Evolutionary conservation across 2,888 invertebrate genomes (phyloP), one percentile per base, ranked within the genome.

Genomic region (Dicyrtomina minuta): DNA sequence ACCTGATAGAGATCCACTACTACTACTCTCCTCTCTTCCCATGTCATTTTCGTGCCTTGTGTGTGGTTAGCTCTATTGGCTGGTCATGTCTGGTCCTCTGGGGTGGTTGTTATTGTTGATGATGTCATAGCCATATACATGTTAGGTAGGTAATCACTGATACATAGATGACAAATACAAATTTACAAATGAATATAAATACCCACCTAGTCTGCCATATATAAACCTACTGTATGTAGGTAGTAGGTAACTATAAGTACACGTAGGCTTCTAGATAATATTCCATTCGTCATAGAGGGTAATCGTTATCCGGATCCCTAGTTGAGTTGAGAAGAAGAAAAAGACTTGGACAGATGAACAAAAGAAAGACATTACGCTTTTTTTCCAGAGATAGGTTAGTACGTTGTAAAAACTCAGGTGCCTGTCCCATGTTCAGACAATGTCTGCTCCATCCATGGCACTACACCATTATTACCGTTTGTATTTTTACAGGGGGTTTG

Each of bases 371-470:
- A 60, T 43, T 49, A 62, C 22, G 41, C 27, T 62, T 62, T 62
- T 62, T 62, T 15, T 61, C 43, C 43, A 26, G 15, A 15, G n/a
- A 53, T 53, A 53, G 20, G 62, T 62, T 62, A 62, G 17, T 22
- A 62, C 49, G 44, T 44, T 62, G 62, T 62, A 62, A 62, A 62
- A 62, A 62, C 49, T 62, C 49, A 49, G 49, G 49, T 62, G 62
- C 49, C 49, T 24, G n/a, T 2, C 22, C 8, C 33, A 33, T 33
- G 33, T 33, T 33, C 33, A 33, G 33, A 33, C 33, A 33, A 33
- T 33, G 33, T n/a, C n/a, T n/a, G n/a, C n/a, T n/a, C 43, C 43
- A 43, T 43, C 10, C 43, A 43, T 46, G 46, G 46, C 3, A 12
- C 33, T n/a, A n/a, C n/a, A n/a, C n/a, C n/a, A n/a, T n/a, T n/a